Evolutionary conservation across 2,888 invertebrate species (phyloP).

Genomic region (Himalopsyche anomala): DNA sequence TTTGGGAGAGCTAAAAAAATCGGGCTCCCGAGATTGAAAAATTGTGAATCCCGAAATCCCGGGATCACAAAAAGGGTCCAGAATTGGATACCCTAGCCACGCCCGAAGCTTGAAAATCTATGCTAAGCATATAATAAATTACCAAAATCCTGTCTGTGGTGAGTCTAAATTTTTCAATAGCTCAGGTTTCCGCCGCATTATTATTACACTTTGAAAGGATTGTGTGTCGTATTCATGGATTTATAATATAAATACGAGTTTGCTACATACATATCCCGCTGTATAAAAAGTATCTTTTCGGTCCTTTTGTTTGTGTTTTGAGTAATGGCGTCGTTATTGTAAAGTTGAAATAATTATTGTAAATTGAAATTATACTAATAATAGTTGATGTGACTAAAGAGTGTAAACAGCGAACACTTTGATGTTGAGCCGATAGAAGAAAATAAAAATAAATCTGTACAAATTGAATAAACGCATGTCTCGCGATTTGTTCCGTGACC

Average conservation of each 20-base stretch:
- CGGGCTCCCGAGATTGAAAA: too few relatives aligned
- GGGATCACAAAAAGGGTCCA: too few relatives aligned
- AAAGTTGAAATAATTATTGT: constrained; percentile 30
- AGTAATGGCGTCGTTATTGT: neutral
- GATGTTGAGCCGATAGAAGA: constrained; percentile 10
- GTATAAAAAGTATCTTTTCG: constrained; percentile 17
- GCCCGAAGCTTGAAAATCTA: constrained; percentile 27
- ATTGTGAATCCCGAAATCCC: too few relatives aligned
- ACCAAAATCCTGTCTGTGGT: constrained; percentile 55
- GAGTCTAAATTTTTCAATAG: constrained; percentile 49
- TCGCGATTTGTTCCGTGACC: constrained; percentile 53
- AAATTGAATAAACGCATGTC: constrained; percentile 50
- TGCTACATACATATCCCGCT: neutral
- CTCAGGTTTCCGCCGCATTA: constrained; percentile 45
- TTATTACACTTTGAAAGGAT: constrained; percentile 32
- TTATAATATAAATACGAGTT: constrained; percentile 35
- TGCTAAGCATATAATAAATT: constrained; percentile 59
- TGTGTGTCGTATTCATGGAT: constrained; percentile 11
- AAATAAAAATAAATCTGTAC: constrained; percentile 57
- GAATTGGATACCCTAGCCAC: neutral
- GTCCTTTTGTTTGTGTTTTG: neutral
- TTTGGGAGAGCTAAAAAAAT: too few relatives aligned
- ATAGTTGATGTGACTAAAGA: constrained; percentile 25
- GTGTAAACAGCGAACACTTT: constrained; percentile 33
- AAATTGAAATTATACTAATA: neutral